Percentiles rank a stretch among this genome's conserved stretches.
phyloP scores from a whole-genome alignment of 2,113 vertebrate species.

The Macaca fascicularis region T2T-MFA8v1.1 NC_088395.1:42079501-42080000 shows the following conservation, averaged over 20 bases:
- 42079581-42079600: not conserved
- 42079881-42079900: too few relatives aligned
- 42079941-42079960: too few relatives aligned
- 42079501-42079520: not conserved
- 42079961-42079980: too few relatives aligned
- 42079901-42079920: too few relatives aligned
- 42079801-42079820: not conserved
- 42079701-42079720: conserved; percentile 25
- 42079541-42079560: not conserved
- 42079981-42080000: too few relatives aligned
- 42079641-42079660: not conserved
- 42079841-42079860: not conserved
- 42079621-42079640: conserved; percentile 33
- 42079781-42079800: not conserved
- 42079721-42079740: not conserved
- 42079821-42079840: not conserved
- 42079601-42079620: conserved; percentile 2
- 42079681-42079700: not conserved
- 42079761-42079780: not conserved
- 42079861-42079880: too few relatives aligned
- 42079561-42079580: conserved; percentile 14
- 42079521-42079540: not conserved
- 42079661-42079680: not conserved
- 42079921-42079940: too few relatives aligned
- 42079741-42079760: not conserved